Conservation (phyloP, 2,113 vertebrate genomes). For the Myrmecobius fasciatus region DNA sequence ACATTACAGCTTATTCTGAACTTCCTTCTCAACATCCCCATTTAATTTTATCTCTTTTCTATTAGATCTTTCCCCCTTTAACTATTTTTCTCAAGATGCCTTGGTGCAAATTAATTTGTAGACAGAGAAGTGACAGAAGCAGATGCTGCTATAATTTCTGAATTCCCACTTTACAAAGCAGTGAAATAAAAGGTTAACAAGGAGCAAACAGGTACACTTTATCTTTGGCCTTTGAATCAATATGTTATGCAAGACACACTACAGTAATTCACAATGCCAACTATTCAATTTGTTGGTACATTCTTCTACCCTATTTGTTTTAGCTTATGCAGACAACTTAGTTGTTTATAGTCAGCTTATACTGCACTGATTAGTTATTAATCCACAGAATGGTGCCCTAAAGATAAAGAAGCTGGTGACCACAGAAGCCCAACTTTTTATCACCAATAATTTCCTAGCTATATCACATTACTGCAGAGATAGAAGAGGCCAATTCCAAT, state of each 20-base stretch:
- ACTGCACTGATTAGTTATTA: conserved; percentile 41
- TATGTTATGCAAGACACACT: conserved; percentile 26
- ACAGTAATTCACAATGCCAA: conserved; percentile 48
- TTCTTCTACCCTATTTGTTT: conserved; percentile 29
- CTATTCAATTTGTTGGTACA: conserved; percentile 49
- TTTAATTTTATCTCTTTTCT: conserved; percentile 2
- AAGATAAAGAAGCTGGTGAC: background rate
- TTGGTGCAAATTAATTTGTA: conserved; percentile 45
- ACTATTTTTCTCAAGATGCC: conserved; percentile 5
- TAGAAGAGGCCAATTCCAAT: background rate
- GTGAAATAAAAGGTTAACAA: conserved; percentile 61
- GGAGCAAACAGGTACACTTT: conserved; percentile 55
- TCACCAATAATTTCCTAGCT: background rate
- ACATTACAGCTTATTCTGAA: conserved; percentile 6
- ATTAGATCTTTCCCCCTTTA: conserved; percentile 33
- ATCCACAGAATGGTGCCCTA: conserved; percentile 2
- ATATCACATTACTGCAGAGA: background rate
- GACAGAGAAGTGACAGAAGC: conserved; percentile 48
- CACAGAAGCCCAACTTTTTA: background rate
- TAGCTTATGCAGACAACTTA: conserved; percentile 56
- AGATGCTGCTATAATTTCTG: conserved; percentile 54
- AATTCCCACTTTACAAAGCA: conserved; percentile 62
- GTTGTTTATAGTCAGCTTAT: conserved; percentile 34
- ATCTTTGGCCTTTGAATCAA: conserved; percentile 27
- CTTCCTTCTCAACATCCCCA: background rate